Conservation (phyloP, 92 coral and sea anemone species). For the Chrysogorgia sp. region DNA sequence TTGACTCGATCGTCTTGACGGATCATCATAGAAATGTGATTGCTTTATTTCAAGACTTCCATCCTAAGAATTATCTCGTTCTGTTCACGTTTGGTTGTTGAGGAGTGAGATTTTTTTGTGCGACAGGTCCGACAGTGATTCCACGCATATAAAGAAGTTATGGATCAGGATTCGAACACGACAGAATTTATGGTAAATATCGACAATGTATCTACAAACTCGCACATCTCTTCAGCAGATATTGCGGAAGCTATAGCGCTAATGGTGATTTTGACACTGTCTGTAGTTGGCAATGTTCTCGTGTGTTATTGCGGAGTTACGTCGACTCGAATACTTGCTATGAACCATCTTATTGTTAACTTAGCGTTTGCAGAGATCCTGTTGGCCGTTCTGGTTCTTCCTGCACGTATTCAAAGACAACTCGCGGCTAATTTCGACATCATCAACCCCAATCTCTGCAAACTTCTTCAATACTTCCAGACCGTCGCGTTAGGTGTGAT, state of each 20-base stretch:
- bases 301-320: constrained; percentile 94
- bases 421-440: constrained; percentile 65
- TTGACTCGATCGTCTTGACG: too few relatives aligned
- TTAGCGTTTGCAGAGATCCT: constrained; percentile 86
- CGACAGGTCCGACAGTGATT: neutral
- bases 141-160: too few relatives aligned
- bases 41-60: too few relatives aligned
- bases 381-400: constrained; percentile 72
- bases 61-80: too few relatives aligned
- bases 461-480: constrained; percentile 82
- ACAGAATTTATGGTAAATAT: neutral
- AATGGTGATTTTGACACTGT: constrained; percentile 66
- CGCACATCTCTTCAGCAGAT: neutral
- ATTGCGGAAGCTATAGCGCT: constrained; percentile 81
- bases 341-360: constrained; percentile 94
- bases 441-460: constrained; percentile 74
- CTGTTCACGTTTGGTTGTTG: too few relatives aligned
- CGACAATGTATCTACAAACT: neutral
- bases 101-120: neutral
- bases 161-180: too few relatives aligned
- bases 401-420: constrained; percentile 76
- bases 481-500: constrained; percentile 85
- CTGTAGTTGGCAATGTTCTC: constrained; percentile 76
- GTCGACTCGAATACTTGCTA: constrained; percentile 87
- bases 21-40: too few relatives aligned